Conservation (phyloP, 2,888 invertebrate species). For the Caenorhabditis japonica region DNA sequence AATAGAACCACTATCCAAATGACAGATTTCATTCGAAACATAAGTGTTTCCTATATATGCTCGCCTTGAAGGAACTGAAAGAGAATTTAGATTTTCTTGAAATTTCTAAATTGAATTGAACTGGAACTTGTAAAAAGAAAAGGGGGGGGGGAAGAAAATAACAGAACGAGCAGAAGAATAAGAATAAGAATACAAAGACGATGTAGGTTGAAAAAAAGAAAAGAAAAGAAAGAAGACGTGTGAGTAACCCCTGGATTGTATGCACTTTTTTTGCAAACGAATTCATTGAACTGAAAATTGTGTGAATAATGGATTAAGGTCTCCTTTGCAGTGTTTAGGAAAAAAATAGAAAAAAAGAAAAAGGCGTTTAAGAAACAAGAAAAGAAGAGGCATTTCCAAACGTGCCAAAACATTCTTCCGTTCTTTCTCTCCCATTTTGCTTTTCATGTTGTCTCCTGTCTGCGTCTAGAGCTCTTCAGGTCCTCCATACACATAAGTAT, state of each 20-base stretch:
- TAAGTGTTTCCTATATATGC: slow-evolving; percentile 15
- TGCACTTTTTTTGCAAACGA: slow-evolving; percentile 38
- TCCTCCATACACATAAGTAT: slow-evolving; percentile 27
- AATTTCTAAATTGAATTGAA: too few species aligned
- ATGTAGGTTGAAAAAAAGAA: background rate
- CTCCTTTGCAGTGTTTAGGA: background rate
- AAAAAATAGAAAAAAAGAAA: too few species aligned
- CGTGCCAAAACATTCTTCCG: slow-evolving; percentile 49
- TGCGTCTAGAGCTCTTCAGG: slow-evolving; percentile 25
- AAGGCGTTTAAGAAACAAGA: background rate
- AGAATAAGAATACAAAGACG: background rate
- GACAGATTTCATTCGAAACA: slow-evolving; percentile 24
- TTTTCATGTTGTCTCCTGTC: too few species aligned
- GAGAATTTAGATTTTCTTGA: too few species aligned
- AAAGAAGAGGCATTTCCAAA: slow-evolving; percentile 3
- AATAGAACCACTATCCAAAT: slow-evolving; percentile 13
- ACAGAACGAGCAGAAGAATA: background rate
- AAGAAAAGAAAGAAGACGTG: slow-evolving; percentile 3
- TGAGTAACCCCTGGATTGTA: slow-evolving; percentile 28
- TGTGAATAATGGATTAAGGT: slow-evolving; percentile 42
- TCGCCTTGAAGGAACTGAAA: slow-evolving; percentile 14
- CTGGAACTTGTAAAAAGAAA: too few species aligned
- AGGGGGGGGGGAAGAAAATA: background rate
- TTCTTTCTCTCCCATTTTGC: slow-evolving; percentile 21
- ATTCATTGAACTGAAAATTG: slow-evolving; percentile 49